Evolutionary conservation across 1,140 invertebrate species (phyloP), one percentile per base, ranked within the genome.

Genomic region (Hylyphantes graminicola): DNA sequence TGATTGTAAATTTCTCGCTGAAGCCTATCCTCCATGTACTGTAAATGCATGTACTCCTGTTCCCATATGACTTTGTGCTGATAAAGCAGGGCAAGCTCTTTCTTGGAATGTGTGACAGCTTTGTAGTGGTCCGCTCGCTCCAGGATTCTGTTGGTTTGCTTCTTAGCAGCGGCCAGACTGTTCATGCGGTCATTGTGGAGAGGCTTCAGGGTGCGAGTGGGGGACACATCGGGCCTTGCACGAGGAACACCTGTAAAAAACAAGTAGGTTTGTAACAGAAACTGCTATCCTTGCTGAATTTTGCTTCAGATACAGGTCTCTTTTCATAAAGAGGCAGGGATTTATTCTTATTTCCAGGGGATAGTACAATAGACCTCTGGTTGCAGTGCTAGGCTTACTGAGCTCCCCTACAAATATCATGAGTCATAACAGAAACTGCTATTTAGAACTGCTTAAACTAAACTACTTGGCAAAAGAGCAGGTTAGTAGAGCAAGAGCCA

Each of bases 151-250:
- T 70, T 78, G 0, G 75, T 79, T 13, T 65, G 64, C n/a, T 74
- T 72, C 19, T 79, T 85, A 35, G 75, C 84, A 55, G 75, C 68
- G 35, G 68, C 76, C 19, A 77, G 54, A 59, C 72, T 74, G 59
- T 84, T 75, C 7, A 85, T 77, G 63, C 73, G 77, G 35, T 85
- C 83, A 72, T 77, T 75, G 21, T 83, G 70, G 2, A 83, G 51
- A 17, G 67, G 79, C 59, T 94, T 94, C 94, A 90, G 97, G 96
- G 89, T 96, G 96, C 96, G 97, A 97, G 89, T 97, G 96, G 88
- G 82, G 6, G 82, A 85, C 15, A 64, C 72, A 57, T 83, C 80
- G 17, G 50, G 59, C 67, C 72, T 74, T 50, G 74, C 35, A 11
- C 74, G 61, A 67, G 73, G 73, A 59, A 85, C 82, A 61, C 82